Evolutionary conservation across 2,797 vertebrate genomes (phyloP), one percentile per base, ranked within the genome.

Genomic region (Oryzias dopingdopingensis): DNA sequence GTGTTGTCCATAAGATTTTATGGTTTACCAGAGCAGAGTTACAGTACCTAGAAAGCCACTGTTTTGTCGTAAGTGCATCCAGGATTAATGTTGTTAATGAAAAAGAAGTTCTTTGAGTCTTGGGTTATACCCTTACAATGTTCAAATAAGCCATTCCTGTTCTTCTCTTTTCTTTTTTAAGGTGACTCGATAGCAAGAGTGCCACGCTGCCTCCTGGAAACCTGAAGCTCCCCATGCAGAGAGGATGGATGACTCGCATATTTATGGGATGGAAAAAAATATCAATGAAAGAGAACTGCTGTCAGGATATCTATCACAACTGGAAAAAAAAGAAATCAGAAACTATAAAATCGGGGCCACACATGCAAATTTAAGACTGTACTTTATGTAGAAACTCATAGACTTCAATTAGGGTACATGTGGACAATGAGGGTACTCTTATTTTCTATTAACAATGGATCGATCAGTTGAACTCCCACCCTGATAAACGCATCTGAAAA

Each of bases 101-200:
- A 71, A 76, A 81, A 70, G 55, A 58, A 63, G 15, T 54, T 46
- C 45, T 57, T 59, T 66, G 60, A 40, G 62, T 70, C 24, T 72
- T 42, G 54, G 74, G 61, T 72, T 71, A 70, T 45, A 46, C 1
- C n/a, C 49, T 50, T 65, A 22, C 69, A 55, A 50, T 37, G 32
- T 37, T 37, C 10, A 37, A 37, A 37, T 65, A 32, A 72, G 55
- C 67, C 49, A 51, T 75, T 56, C 62, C 29, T 67, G 74, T 23
- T 40, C 10, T 80, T 49, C 80, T 42, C 52, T 72, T 81, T 6
- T 62, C 17, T 18, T 42, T 88, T 84, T 81, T 86, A 64, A 98
- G 96, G 96, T 98, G 61, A 98, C 95, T 18, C 95, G 95, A 94
- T 98, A 98, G 94, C 95, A 79, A 90, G 91, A 88, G 74, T 82